Percentiles rank a stretch among this genome's conserved stretches.
These are phyloP conservation scores for Aulostomus chinensis DNA, from an alignment of 2,797 vertebrate species.

Conservation along the genomic window DNA sequence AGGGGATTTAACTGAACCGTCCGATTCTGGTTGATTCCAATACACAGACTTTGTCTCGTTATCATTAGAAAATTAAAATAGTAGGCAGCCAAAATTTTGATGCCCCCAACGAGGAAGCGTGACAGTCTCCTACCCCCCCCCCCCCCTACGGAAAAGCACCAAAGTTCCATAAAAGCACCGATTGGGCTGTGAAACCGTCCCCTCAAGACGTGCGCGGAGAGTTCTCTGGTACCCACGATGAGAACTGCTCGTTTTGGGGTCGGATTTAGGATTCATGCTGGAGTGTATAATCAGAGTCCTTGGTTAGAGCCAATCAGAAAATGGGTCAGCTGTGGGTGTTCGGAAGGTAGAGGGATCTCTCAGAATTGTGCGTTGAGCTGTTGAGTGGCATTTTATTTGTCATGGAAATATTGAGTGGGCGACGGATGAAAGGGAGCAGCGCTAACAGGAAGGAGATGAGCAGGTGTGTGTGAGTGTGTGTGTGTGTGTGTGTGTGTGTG, in stretches of 20 bases:
- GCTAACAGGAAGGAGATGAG: conserved; percentile 11
- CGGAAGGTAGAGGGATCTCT: conserved; percentile 43
- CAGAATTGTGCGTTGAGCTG: conserved; percentile 23
- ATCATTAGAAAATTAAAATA: too few relatives aligned
- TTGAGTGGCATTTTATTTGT: conserved; percentile 56
- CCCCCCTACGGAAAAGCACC: too few relatives aligned
- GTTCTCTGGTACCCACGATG: conserved; percentile 5
- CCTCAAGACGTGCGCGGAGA: too few relatives aligned
- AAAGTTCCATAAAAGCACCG: too few relatives aligned
- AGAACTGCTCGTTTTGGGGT: conserved; percentile 17
- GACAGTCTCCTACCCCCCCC: too few relatives aligned
- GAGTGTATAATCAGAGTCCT: conserved; percentile 23
- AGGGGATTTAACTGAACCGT: too few relatives aligned
- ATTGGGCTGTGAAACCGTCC: not conserved
- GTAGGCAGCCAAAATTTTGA: too few relatives aligned
- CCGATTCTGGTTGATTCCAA: too few relatives aligned
- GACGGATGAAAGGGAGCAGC: conserved; percentile 30
- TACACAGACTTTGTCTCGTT: too few relatives aligned
- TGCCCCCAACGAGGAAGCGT: too few relatives aligned
- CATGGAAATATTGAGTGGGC: conserved; percentile 60
- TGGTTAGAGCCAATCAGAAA: conserved; percentile 17
- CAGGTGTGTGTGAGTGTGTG: conserved; percentile 17
- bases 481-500: conserved; percentile 4
- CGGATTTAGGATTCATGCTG: conserved; percentile 30
- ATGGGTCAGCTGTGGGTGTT: conserved; percentile 53